Evolutionary conservation across 2,888 invertebrate genomes (phyloP).

Genomic region (Nomada fabriciana): DNA sequence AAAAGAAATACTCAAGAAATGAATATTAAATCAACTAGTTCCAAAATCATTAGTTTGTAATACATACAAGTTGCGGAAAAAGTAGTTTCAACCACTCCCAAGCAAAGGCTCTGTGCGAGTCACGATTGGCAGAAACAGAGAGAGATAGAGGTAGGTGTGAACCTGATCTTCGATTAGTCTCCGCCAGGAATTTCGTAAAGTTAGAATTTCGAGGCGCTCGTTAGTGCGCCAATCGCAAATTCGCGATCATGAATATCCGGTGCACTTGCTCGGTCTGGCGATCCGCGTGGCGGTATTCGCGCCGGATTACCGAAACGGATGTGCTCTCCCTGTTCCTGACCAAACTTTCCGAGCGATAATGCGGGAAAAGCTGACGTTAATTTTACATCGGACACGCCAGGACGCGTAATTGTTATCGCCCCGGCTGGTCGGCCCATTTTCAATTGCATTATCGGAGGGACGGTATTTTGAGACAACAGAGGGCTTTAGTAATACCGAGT

Average conservation of each 20-base stretch:
- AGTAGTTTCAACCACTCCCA: no score
- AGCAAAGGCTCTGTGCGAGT: background rate
- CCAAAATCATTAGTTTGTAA: no score
- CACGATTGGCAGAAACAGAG: background rate
- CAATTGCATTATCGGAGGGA: slow-evolving; percentile 14
- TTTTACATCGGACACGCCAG: slow-evolving; percentile 43
- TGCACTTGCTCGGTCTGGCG: slow-evolving; percentile 37
- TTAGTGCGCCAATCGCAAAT: slow-evolving; percentile 68
- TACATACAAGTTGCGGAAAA: no score
- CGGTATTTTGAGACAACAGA: slow-evolving; percentile 9
- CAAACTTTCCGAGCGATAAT: slow-evolving; percentile 57
- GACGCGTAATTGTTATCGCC: slow-evolving; percentile 49
- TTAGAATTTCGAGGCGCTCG: slow-evolving; percentile 48
- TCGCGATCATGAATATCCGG: slow-evolving; percentile 67
- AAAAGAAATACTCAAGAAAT: no score
- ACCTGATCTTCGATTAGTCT: slow-evolving; percentile 41
- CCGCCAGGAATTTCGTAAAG: slow-evolving; percentile 24
- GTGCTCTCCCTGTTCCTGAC: slow-evolving; percentile 41
- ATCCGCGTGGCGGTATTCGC: slow-evolving; percentile 24
- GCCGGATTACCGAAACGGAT: slow-evolving; percentile 58
- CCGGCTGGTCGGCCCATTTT: slow-evolving; percentile 6
- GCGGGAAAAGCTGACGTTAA: slow-evolving; percentile 55
- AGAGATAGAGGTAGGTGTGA: background rate
- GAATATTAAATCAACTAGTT: no score
- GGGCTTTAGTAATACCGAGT: background rate